Conservation (phyloP, 2,113 vertebrate genomes). For the Scomber scombrus region DNA sequence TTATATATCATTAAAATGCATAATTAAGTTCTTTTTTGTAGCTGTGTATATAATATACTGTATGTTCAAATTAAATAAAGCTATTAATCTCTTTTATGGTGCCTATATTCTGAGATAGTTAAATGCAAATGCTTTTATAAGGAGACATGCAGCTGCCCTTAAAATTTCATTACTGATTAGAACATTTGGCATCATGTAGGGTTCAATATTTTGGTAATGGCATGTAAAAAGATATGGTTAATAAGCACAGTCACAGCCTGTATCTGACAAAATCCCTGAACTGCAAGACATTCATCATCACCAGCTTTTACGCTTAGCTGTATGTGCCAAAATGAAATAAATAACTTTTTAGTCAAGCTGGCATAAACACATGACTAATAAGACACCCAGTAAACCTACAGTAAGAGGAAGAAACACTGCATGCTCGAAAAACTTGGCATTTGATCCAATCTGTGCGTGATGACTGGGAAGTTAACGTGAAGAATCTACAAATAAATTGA, state of each 20-base stretch:
- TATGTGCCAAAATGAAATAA: constrained; percentile 27
- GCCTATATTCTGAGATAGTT: neutral
- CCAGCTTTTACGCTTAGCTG: constrained; percentile 3
- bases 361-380: neutral
- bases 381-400: neutral
- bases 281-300: neutral
- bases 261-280: neutral
- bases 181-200: neutral
- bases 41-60: neutral
- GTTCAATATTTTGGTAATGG: neutral
- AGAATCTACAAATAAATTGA: constrained; percentile 27
- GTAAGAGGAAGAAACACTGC: neutral
- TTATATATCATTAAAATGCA: too few species aligned
- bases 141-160: neutral
- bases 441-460: neutral
- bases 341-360: neutral
- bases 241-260: neutral
- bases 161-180: neutral
- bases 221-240: neutral
- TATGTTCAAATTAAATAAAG: neutral
- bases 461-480: constrained; percentile 33
- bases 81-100: neutral
- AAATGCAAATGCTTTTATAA: neutral
- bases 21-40: too few species aligned
- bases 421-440: neutral